Evolutionary conservation across 2,888 invertebrate species (phyloP), one percentile per base, ranked within the genome.

Genomic region (Nycteola revayana): DNA sequence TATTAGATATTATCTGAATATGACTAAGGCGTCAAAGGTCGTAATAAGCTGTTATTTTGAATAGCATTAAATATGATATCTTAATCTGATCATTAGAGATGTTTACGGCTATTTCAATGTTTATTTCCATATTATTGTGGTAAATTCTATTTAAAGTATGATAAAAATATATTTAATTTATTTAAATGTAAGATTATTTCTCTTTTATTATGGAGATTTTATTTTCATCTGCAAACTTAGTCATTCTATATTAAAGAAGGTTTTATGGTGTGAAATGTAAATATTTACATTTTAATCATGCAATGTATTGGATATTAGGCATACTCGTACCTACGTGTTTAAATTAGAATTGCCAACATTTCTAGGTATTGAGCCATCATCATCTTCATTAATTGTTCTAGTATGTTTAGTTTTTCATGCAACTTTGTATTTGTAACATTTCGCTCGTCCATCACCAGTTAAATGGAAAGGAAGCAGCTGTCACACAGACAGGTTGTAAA

Each of bases 401-500:
- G n/a, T n/a, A n/a, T n/a, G n/a, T n/a, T 14, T 14, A 14, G 2
- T 47, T 36, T 36, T 49, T 42, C 10, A 28, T 17, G 28, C 21
- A 25, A 36, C 21, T 21, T 21, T 21, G 38, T 32, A 39, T 47
- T 53, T 47, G 38, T 58, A 42, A 44, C 51, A 43, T 58, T 55
- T 47, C 25, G 31, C 41, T 48, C 36, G 42, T 54, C 41, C 28
- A 43, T 58, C 55, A 41, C 26, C 26, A 48, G 57, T 53, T 60
- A 49, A 59, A 64, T 56, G 47, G 42, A 57, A 51, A 60, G 70
- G 73, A 75, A 75, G 61, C 66, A 65, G 65, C 70, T 68, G 69
- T 68, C 74, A 55, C 56, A 51, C 50, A 60, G 62, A 62, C 63
- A 53, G 57, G 66, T 60, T 64, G 60, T 63, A 58, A 58, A 60